Base-by-base conservation (phyloP, 2,113 vertebrate species). In the Promerops cafer region DNA sequence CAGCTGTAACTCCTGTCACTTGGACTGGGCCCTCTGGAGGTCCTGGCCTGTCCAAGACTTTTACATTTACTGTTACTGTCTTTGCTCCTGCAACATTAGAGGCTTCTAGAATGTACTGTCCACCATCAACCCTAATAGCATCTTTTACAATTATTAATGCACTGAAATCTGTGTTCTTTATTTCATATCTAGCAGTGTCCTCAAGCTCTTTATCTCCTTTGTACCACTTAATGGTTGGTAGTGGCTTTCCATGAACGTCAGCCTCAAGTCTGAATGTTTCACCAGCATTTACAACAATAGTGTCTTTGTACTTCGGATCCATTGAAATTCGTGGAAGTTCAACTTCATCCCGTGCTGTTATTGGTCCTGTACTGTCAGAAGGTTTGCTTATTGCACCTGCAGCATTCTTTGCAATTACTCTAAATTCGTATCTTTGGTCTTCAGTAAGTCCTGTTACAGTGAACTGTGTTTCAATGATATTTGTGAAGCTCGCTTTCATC, bases 401-500 rank as follows among this genome's bases (percentile, higher is more conserved):
- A 87, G 99, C 98, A 94, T 99, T 99, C 97, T 99, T 99, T 94
- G 99, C 99, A 97, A 99, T 98, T 80, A 99, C 98, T 98, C 99
- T 99, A 89, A 99, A 99, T 97, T 99, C 99, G 15, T 99, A 99
- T 96, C 99, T 98, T 90, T 99, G 98, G 93, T 99, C 99, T 98
- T 99, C 99, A 75, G 98, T 99, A 74, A 99, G 98, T 39, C 99
- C 99, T 89, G 98, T 99, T 72, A 99, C 98, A 72, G 98, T 99
- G 96, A 99, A 99, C n/a, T 99, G 98, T 81, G 99, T 99, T 98
- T 99, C 99, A 97, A 98, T 99, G 27, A 99, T 97, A 96, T 99
- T 99, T 61, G 99, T 99, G 94, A 99, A 99, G 92, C 99, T 99
- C 19, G 99, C 99, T 97, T 99, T 99, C 96, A 98, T 98, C 99